Conservation (phyloP, 2,888 invertebrate genomes). For the Drepana falcataria region DNA sequence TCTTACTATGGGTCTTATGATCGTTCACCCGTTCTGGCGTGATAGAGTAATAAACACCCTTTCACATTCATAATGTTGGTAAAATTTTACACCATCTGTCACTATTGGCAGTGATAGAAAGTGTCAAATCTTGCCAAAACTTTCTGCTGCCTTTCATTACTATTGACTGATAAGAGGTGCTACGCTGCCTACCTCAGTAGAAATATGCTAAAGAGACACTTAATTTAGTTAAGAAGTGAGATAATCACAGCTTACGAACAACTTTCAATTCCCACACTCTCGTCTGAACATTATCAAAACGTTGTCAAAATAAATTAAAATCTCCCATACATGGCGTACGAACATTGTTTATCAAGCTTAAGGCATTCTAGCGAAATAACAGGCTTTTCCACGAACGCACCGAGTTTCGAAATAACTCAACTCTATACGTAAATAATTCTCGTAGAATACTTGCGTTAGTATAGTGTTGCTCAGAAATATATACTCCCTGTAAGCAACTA, state of each 20-base stretch:
- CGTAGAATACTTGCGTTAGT: slow-evolving; percentile 3
- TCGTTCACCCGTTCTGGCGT: no score
- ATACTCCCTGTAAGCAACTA: background rate
- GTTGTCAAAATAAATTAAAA: slow-evolving; percentile 20
- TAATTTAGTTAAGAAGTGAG: background rate
- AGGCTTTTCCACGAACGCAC: slow-evolving; percentile 26
- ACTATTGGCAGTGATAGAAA: no score
- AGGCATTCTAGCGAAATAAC: slow-evolving; percentile 39
- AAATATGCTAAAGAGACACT: no score
- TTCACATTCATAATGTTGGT: no score
- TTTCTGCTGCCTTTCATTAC: no score
- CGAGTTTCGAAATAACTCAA: slow-evolving; percentile 14
- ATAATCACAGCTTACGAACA: slow-evolving; percentile 1
- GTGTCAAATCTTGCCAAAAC: no score
- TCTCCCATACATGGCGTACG: slow-evolving; percentile 15
- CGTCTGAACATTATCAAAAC: slow-evolving; percentile 1
- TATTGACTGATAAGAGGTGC: no score
- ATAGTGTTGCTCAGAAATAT: background rate
- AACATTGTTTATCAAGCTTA: slow-evolving; percentile 30
- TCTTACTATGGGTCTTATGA: no score
- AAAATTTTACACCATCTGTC: no score
- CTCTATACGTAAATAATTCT: slow-evolving; percentile 7
- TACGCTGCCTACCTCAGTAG: no score
- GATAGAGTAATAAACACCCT: no score
- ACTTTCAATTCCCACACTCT: background rate